phyloP scores from a whole-genome alignment of 2,888 invertebrate species.

The Netelia fuscicornis region DNA sequence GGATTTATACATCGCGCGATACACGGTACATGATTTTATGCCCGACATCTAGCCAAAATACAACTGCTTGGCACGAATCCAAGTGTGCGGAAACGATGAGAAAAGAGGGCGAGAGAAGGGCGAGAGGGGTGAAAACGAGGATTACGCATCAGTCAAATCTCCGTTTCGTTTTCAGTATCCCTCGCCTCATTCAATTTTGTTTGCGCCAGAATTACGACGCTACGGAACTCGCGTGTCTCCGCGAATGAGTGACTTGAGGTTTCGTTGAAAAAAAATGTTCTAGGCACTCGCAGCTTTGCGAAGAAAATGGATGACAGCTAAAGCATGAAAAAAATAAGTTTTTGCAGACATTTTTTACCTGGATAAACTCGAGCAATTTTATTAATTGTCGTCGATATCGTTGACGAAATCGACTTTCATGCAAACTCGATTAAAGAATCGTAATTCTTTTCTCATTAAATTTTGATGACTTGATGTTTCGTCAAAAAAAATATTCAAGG shows the following conservation, averaged over 20 bases:
- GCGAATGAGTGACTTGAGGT: not conserved
- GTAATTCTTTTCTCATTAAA: too few species aligned
- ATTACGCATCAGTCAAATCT: constrained; percentile 58
- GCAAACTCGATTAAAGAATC: too few species aligned
- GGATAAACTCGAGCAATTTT: too few species aligned
- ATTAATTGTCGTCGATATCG: too few species aligned
- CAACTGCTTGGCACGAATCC: constrained; percentile 70
- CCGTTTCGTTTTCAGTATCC: constrained; percentile 46
- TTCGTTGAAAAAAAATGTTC: not conserved
- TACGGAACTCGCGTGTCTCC: not conserved
- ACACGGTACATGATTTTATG: constrained; percentile 68
- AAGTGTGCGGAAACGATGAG: constrained; percentile 47
- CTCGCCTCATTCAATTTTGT: constrained; percentile 43
- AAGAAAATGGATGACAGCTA: too few species aligned
- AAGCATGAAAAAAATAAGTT: too few species aligned
- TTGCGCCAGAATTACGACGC: constrained; percentile 11
- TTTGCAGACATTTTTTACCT: too few species aligned
- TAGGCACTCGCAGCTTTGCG: not conserved
- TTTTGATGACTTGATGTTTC: too few species aligned
- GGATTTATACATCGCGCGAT: constrained; percentile 67
- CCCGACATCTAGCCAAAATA: constrained; percentile 63
- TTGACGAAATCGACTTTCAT: too few species aligned
- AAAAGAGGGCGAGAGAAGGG: constrained; percentile 12
- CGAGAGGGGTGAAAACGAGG: not conserved
- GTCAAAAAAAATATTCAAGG: too few species aligned